Evolutionary conservation across 2,888 invertebrate genomes (phyloP), one percentile per base, ranked within the genome.

Genomic region (Phasia obesa): DNA sequence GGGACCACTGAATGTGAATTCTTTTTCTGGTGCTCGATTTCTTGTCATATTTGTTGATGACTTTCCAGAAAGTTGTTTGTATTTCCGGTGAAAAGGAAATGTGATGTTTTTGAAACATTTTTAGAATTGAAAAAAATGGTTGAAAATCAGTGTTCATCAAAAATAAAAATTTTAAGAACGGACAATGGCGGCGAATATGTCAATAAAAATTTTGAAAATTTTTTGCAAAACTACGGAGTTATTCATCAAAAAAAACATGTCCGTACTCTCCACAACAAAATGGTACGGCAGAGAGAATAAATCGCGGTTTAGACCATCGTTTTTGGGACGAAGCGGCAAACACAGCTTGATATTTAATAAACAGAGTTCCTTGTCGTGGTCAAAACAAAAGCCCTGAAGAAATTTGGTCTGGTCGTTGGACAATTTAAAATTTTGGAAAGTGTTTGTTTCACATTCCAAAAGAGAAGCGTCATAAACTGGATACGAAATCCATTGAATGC

Each of bases 181-280:
- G 83, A 85, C 19, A 84, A 85, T 31, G 85, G 84, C 1, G 67
- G 38, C 5, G 85, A 86, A 17, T 85, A 84, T 21, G 64, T 59
- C 9, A 78, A 74, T 25, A 74, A 27, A 64, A 69, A 53, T 6
- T 44, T n/a, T 44, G 2, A 44, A 44, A 17, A 2, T 4, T 84
- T 80, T 53, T 81, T 85, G 9, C 38, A 81, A 44, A 27, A 84
- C 1, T 35, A 62, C 51, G 86, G 86, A 35, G 85, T 87, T 11
- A 42, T 81, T 11, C 86, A 86, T 59, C 85, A 86, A 69, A 84
- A 69, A 84, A 81, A 60, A 85, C 84, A 11, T 70, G 70, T 23
- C 57, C 74, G 1, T 86, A 85, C 47, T 84, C 84, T 17, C 85
- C 84, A 3, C 79, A 87, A 70, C 86, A 86, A 70, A 86, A 86